Percentiles rank a stretch among this genome's conserved stretches.
Evolutionary conservation across 2,888 invertebrate genomes (phyloP).

Genomic region (Drosophila dives): DNA sequence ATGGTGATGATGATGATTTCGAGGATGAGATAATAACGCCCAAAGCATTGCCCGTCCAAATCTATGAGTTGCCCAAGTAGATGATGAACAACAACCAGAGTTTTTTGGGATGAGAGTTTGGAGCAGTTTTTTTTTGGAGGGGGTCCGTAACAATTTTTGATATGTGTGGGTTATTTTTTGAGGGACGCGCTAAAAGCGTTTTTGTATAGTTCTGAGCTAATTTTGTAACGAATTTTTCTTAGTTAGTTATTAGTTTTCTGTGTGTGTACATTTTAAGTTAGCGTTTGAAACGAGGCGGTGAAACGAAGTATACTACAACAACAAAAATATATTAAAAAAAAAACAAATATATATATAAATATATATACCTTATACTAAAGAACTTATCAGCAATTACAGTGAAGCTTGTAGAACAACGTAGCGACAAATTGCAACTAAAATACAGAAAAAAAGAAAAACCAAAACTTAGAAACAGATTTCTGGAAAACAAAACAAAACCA

Average conservation of each 20-base stretch:
- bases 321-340: conserved; percentile 15
- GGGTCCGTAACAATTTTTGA: conserved; percentile 42
- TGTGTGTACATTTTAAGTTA: conserved; percentile 71
- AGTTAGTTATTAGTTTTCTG: conserved; percentile 69
- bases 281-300: conserved; percentile 70
- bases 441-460: conserved; percentile 14
- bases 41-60: conserved; percentile 84
- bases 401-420: conserved; percentile 66
- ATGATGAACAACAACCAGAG: background rate
- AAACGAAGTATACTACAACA: conserved; percentile 74
- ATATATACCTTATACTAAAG: conserved; percentile 61
- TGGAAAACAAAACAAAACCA: conserved; percentile 10
- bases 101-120: background rate
- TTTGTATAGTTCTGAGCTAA: conserved; percentile 77
- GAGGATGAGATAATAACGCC: conserved; percentile 85
- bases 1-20: conserved; percentile 83
- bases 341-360: conserved; percentile 45
- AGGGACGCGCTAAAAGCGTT: conserved; percentile 68
- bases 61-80: conserved; percentile 84
- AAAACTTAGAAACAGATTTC: conserved; percentile 38
- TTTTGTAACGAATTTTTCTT: conserved; percentile 69
- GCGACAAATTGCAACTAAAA: conserved; percentile 51
- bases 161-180: conserved; percentile 32
- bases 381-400: conserved; percentile 68
- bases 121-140: conserved; percentile 15